Evolutionary conservation across 2,888 invertebrate genomes (phyloP).

Genomic region (Anaspis maculata): DNA sequence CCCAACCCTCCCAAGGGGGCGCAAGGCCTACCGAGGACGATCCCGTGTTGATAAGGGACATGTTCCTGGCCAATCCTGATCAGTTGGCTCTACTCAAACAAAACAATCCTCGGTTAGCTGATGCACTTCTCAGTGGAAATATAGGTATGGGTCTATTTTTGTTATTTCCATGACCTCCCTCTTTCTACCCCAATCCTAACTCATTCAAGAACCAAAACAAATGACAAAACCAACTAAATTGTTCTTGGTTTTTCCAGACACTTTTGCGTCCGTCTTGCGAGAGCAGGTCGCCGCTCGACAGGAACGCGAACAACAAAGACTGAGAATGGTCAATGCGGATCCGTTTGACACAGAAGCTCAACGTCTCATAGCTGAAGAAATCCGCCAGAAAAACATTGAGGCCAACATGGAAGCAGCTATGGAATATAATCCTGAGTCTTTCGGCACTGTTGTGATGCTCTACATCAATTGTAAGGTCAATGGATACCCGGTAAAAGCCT

Average conservation of each 20-base stretch:
- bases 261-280: constrained; percentile 67
- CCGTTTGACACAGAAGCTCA: constrained; percentile 96
- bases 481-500: constrained; percentile 93
- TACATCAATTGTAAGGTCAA: constrained; percentile 97
- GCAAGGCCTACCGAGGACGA: constrained; percentile 57
- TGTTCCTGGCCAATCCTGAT: constrained; percentile 84
- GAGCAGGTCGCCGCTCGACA: constrained; percentile 77
- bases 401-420: constrained; percentile 98
- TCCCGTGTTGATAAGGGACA: constrained; percentile 74
- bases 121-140: constrained; percentile 79
- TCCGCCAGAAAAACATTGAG: constrained; percentile 91
- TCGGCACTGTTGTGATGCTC: constrained; percentile 96
- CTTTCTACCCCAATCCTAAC: not conserved
- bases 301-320: constrained; percentile 73
- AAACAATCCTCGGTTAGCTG: constrained; percentile 87
- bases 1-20: constrained; percentile 5
- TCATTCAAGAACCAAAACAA: too few relatives aligned
- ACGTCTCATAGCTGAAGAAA: constrained; percentile 90
- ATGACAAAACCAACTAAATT: not conserved
- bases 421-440: constrained; percentile 97
- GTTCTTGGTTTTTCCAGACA: constrained; percentile 47
- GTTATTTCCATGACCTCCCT: not conserved
- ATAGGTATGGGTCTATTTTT: constrained; percentile 53
- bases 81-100: constrained; percentile 84
- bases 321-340: constrained; percentile 86